A percentile compares a stretch with the other conserved stretches of the same genome.
Conservation (phyloP, 64 coral and sea anemone species). For the Pocillopora damicornis region DNA sequence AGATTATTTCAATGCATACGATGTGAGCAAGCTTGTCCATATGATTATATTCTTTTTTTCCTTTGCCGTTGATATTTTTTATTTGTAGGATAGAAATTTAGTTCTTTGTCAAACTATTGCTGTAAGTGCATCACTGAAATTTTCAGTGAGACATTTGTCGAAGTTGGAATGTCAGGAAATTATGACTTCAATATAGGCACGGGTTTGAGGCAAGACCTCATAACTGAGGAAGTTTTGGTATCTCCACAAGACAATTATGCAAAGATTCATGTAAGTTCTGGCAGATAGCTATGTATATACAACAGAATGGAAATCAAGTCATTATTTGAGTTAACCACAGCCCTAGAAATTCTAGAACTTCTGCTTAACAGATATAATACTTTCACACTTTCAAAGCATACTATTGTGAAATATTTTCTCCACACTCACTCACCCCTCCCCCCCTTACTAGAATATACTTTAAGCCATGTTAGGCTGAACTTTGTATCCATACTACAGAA, state of each 20-base stretch:
- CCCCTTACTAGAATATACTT: too few relatives aligned
- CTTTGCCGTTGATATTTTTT: background rate
- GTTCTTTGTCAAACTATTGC: too few relatives aligned
- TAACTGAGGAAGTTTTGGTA: too few relatives aligned
- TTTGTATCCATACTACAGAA: background rate
- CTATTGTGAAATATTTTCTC: background rate
- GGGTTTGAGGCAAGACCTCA: too few relatives aligned
- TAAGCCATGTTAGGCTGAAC: background rate
- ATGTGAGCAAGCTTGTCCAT: background rate
- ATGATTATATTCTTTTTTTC: background rate
- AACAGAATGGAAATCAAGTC: too few relatives aligned
- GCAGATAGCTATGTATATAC: too few relatives aligned
- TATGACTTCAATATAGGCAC: too few relatives aligned
- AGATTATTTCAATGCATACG: background rate
- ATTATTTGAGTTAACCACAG: too few relatives aligned
- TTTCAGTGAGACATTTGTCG: background rate
- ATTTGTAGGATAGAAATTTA: too few relatives aligned
- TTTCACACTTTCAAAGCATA: background rate
- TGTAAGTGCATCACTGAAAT: background rate
- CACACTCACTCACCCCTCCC: background rate
- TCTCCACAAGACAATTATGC: too few relatives aligned
- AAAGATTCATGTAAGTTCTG: too few relatives aligned
- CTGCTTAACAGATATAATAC: background rate
- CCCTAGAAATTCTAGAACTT: background rate
- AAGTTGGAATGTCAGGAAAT: too few relatives aligned